These are phyloP conservation scores for Drosophila borborema DNA, from an alignment of 2,888 invertebrate species.

Conservation along the genomic window DNA sequence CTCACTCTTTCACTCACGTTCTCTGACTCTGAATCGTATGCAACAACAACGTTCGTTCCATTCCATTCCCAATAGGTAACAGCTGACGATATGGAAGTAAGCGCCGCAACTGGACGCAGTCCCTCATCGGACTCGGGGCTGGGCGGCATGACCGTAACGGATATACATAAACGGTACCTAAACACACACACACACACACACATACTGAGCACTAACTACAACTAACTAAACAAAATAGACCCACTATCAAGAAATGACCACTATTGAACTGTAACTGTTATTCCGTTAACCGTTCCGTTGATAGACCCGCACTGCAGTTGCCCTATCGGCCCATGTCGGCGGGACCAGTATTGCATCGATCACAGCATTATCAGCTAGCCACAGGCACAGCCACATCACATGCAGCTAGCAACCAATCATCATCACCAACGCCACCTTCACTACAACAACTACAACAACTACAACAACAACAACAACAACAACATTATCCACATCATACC, in stretches of 20 bases:
- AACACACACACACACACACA: slow-evolving; percentile 14
- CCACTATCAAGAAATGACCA: slow-evolving; percentile 52
- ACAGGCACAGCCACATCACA: slow-evolving; percentile 45
- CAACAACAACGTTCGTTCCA: slow-evolving; percentile 74
- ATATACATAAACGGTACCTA: slow-evolving; percentile 89
- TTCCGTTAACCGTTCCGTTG: slow-evolving; percentile 41
- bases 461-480: slow-evolving; percentile 53
- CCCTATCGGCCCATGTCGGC: slow-evolving; percentile 85
- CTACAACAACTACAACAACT: slow-evolving; percentile 1
- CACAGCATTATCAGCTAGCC: slow-evolving; percentile 78
- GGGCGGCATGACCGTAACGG: slow-evolving; percentile 95
- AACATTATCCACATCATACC: slow-evolving; percentile 65
- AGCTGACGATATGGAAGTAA: slow-evolving; percentile 85
- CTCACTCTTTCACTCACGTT: slow-evolving; percentile 33
- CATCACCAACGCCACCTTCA: slow-evolving; percentile 52
- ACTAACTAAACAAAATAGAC: slow-evolving; percentile 19
- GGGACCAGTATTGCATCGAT: slow-evolving; percentile 85
- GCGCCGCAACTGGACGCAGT: slow-evolving; percentile 89
- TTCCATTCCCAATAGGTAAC: slow-evolving; percentile 83
- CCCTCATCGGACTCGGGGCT: slow-evolving; percentile 98
- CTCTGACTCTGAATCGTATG: slow-evolving; percentile 69
- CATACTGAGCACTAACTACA: slow-evolving; percentile 39
- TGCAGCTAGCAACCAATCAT: slow-evolving; percentile 64
- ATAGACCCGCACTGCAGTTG: slow-evolving; percentile 84
- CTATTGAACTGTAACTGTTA: slow-evolving; percentile 33